Percentiles rank a stretch among this genome's conserved stretches.
Evolutionary conservation across 2,888 invertebrate species (phyloP).

Genomic region (Synergus gifuensis): DNA sequence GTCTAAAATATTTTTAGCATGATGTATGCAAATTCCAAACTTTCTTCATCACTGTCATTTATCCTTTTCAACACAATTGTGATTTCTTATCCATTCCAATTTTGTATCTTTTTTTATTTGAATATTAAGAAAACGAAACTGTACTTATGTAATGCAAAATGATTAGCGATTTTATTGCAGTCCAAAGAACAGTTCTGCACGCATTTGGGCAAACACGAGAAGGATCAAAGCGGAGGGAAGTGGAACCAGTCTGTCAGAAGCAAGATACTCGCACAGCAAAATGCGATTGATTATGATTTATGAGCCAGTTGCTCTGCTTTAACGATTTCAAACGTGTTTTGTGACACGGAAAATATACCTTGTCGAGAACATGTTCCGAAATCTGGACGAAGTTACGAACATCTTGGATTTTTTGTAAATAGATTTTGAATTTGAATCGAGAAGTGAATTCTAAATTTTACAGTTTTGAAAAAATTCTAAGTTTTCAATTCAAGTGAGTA

Average conservation of each 20-base stretch:
- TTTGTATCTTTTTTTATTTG: too few species aligned
- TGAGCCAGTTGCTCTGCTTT: conserved; percentile 59
- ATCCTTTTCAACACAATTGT: too few species aligned
- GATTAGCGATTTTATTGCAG: background rate
- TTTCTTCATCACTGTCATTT: too few species aligned
- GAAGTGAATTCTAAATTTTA: too few species aligned
- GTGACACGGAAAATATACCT: conserved; percentile 5
- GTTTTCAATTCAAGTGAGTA: background rate
- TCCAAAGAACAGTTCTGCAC: background rate
- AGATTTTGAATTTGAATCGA: background rate
- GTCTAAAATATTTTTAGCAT: too few species aligned
- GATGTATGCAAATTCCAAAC: too few species aligned
- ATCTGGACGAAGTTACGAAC: background rate
- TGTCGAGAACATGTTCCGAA: background rate
- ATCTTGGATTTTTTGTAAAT: background rate
- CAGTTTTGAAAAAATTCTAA: too few species aligned
- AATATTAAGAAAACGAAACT: too few species aligned
- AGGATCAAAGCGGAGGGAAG: conserved; percentile 10
- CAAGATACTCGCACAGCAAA: conserved; percentile 42
- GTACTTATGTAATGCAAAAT: background rate
- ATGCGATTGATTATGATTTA: conserved; percentile 71
- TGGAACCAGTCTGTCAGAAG: conserved; percentile 27
- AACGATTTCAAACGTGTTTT: conserved; percentile 47
- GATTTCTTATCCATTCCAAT: too few species aligned
- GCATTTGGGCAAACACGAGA: background rate